phyloP scores from a whole-genome alignment of 2,888 invertebrate species.

The Pharmacophagus antenor region DNA sequence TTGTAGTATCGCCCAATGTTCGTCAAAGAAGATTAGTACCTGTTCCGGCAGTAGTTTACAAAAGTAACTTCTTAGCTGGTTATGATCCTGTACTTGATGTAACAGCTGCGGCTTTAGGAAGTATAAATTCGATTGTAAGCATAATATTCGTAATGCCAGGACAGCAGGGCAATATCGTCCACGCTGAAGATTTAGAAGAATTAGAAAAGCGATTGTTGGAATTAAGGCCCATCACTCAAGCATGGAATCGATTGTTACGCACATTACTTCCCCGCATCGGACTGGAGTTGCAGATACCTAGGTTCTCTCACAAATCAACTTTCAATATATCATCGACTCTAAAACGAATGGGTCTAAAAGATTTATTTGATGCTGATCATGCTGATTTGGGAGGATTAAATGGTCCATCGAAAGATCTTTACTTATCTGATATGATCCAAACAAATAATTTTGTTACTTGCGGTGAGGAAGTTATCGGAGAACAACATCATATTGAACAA shows the following conservation, averaged over 20 bases:
- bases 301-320: slow-evolving; percentile 90
- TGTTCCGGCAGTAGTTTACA: slow-evolving; percentile 90
- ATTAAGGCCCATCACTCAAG: slow-evolving; percentile 83
- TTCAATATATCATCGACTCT: slow-evolving; percentile 90
- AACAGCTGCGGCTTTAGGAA: slow-evolving; percentile 89
- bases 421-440: slow-evolving; percentile 91
- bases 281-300: slow-evolving; percentile 90
- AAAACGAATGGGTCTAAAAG: slow-evolving; percentile 89
- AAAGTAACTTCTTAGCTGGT: slow-evolving; percentile 88
- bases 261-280: slow-evolving; percentile 88
- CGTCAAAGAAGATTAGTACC: slow-evolving; percentile 90
- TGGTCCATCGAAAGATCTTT: slow-evolving; percentile 88
- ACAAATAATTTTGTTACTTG: slow-evolving; percentile 92
- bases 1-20: slow-evolving; percentile 89
- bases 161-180: slow-evolving; percentile 89
- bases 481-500: slow-evolving; percentile 89
- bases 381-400: slow-evolving; percentile 92
- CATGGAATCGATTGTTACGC: slow-evolving; percentile 87
- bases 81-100: slow-evolving; percentile 92
- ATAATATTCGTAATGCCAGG: slow-evolving; percentile 92
- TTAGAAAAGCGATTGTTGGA: slow-evolving; percentile 86
- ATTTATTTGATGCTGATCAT: slow-evolving; percentile 86
- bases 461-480: slow-evolving; percentile 86
- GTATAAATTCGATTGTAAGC: slow-evolving; percentile 85
- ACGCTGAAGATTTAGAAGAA: slow-evolving; percentile 88